A percentile compares a stretch with the other conserved stretches of the same genome.
phyloP scores from a whole-genome alignment of 2,888 invertebrate species.

The Pomacea canaliculata region DNA sequence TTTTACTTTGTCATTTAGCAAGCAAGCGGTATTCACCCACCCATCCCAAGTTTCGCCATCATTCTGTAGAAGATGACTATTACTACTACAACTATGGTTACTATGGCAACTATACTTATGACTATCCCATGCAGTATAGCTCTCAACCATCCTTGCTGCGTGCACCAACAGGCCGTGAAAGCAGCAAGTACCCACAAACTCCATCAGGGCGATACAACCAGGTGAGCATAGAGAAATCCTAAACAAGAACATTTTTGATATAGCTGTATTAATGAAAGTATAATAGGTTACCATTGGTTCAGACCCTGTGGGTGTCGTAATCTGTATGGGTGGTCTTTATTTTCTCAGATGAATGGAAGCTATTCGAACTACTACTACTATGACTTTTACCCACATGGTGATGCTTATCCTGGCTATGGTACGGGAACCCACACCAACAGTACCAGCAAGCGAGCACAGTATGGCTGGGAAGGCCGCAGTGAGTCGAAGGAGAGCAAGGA shows the following conservation, averaged over 20 bases:
- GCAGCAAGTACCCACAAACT: constrained; percentile 61
- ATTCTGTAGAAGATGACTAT: constrained; percentile 66
- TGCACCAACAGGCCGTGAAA: constrained; percentile 44
- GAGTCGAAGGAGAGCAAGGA: constrained; percentile 36
- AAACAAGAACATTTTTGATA: too few relatives aligned
- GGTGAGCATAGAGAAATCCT: constrained; percentile 38
- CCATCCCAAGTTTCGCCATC: constrained; percentile 56
- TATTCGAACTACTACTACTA: constrained; percentile 44
- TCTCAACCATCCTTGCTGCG: constrained; percentile 61
- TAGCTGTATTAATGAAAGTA: too few relatives aligned
- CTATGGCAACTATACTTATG: constrained; percentile 37
- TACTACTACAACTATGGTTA: constrained; percentile 46
- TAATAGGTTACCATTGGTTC: too few relatives aligned
- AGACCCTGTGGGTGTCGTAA: too few relatives aligned
- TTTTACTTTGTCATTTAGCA: constrained; percentile 24
- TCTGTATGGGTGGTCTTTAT: too few relatives aligned
- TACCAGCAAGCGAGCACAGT: constrained; percentile 15
- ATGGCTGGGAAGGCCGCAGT: constrained; percentile 23
- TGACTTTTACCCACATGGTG: constrained; percentile 45
- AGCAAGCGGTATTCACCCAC: constrained; percentile 53
- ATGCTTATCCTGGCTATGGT: constrained; percentile 29
- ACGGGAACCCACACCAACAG: constrained; percentile 8
- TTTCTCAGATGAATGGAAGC: constrained; percentile 49
- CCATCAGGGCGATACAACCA: constrained; percentile 57
- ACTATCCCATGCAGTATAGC: constrained; percentile 54